Conservation (phyloP, 2,113 vertebrate genomes). For the Dromaius novaehollandiae region DNA sequence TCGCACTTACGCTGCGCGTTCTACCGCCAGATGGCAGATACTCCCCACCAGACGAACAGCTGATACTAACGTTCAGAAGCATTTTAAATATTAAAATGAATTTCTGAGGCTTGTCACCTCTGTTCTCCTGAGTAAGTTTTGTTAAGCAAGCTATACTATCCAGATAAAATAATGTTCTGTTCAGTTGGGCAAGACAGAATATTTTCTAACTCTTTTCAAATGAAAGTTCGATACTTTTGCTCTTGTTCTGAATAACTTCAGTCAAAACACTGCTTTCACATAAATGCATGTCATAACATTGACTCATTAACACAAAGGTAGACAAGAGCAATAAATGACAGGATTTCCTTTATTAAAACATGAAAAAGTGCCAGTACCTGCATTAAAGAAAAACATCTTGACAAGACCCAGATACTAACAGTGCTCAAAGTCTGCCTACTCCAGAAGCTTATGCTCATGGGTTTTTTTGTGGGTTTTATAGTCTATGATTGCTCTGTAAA, state of each 20-base stretch:
- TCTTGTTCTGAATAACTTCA: neutral
- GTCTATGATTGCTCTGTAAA: neutral
- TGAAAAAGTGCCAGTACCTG: neutral
- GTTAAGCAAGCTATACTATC: neutral
- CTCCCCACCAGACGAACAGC: neutral
- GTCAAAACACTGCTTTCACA: neutral
- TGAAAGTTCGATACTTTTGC: neutral
- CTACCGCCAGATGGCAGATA: constrained; percentile 6
- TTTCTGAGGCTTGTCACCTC: neutral
- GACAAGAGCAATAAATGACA: neutral
- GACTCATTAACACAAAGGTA: neutral
- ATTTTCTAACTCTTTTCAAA: neutral
- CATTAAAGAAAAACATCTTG: neutral
- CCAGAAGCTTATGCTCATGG: neutral
- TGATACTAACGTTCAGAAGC: neutral
- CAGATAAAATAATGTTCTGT: neutral
- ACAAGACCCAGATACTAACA: neutral
- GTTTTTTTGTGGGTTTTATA: neutral
- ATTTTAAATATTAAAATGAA: neutral
- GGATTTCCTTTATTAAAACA: neutral
- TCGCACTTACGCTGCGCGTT: neutral
- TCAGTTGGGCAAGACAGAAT: neutral
- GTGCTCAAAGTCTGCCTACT: neutral
- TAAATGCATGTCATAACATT: neutral
- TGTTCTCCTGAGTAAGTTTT: neutral